Base-by-base conservation (phyloP, 2,797 vertebrate species). In the Enteromius unitaeniatus region DNA sequence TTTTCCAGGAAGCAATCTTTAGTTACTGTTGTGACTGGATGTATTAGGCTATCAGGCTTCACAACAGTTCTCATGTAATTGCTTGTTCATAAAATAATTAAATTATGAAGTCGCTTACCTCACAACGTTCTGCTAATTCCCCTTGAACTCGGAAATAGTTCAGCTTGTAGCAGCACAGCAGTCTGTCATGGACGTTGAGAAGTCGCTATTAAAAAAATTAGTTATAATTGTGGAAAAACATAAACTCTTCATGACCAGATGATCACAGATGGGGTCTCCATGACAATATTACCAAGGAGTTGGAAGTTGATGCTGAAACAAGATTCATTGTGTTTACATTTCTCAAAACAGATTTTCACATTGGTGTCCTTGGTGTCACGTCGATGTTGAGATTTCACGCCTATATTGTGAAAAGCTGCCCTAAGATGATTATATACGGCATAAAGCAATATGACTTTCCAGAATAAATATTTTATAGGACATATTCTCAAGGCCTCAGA, bases 141-240 rank as follows among this genome's bases (percentile, higher is more conserved):
- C 81, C 55, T 69, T 86, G 77, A 87, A 86, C 82, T 82, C 74
- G 74, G 83, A 88, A 89, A 83, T 80, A 47, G 78, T 79, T 82
- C 51, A 23, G 13, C 31, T 73, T 53, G 28, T 85, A 79, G 81
- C 76, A 80, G 74, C 78, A 42, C 58, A 19, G 40, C 76, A 78
- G 85, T 86, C 81, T 87, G 87, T 86, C 88, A 83, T 65, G 58
- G 47, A 83, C 58, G 49, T 76, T 86, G 81, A 87, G 85, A 86
- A 45, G 67, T 81, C 40, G 76, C 81, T 91, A 86, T 89, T 89
- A 62, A 86, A 87, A 86, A 85, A 85, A 86, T 87, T 73, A 23
- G 85, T 89, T 77, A 85, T 84, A 88, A 89, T 89, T 87, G 79
- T 83, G 77, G 47, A 34, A 86, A 89, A 90, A 88, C 87, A 89